Evolutionary conservation across 2,888 invertebrate species (phyloP), one percentile per base, ranked within the genome.

Genomic region (Callyntrura guangdongensis): DNA sequence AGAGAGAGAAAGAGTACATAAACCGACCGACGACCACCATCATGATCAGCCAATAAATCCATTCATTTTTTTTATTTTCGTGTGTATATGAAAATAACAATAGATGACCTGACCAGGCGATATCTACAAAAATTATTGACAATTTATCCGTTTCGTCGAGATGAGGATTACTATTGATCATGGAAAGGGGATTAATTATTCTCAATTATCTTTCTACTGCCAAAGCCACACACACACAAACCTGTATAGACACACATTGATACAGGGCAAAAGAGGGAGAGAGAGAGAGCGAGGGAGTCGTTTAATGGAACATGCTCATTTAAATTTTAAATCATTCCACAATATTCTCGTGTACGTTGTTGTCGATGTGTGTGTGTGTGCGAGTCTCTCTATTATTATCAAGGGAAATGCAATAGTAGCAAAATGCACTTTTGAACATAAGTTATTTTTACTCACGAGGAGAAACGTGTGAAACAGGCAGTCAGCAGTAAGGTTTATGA

Each of bases 91-190:
- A 59, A 79, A 22, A 56, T 56, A 81, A 81, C 61, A 61, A 59
- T 81, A 61, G 61, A 47, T 45, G 81, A 36, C 25, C 77, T 22
- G 77, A 11, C 53, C 25, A 49, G 22, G 17, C 20, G 81, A 27
- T 81, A 81, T 36, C 59, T 79, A 56, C 25, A 59, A 61, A 61
- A 61, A 56, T 81, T 81, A 81, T 81, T 81, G 81, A 81, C 81
- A 81, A 81, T 81, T 59, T 81, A 61, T 81, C 59, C 61, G 36
- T 81, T 81, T 61, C 20, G 22, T 45, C 59, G 59, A 81, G 45
- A 59, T 59, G 59, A 81, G 81, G 81, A 81, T 81, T 81, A 81
- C 17, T 81, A 81, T 81, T 81, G 81, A 81, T 81, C 81, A 81
- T 61, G 81, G 27, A 14, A 36, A 81, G 36, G 45, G 61, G 81